These are phyloP conservation scores for Chondrilla cf. caribensis DNA, from an alignment of 37 sponge, comb jelly and placozoan species.

Conservation along the genomic window DNA sequence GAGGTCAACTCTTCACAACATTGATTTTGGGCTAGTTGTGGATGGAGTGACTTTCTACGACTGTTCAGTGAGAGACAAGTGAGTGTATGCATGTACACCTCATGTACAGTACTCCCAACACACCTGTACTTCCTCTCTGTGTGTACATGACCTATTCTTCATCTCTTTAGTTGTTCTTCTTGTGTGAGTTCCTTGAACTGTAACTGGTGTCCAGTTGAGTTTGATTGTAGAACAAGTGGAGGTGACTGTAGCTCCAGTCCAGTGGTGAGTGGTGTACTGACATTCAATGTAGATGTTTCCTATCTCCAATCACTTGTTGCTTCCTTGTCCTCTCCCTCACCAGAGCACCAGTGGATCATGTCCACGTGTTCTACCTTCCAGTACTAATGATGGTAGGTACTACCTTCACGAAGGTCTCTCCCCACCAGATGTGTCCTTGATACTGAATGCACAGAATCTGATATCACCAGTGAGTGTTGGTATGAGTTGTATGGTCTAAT, in stretches of 20 bases:
- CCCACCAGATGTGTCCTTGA: background rate
- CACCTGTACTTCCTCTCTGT: background rate
- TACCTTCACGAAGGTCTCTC: slow-evolving; percentile 3
- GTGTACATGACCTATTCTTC: background rate
- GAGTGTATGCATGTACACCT: background rate
- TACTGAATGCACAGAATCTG: slow-evolving; percentile 3
- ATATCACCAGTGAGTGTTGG: background rate
- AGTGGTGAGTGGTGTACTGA: slow-evolving; percentile 16
- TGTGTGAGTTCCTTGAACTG: slow-evolving; percentile 6
- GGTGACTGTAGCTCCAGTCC: slow-evolving; percentile 8
- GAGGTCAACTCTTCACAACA: background rate
- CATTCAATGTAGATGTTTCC: no score
- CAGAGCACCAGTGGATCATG: background rate
- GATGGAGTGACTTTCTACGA: slow-evolving; percentile 9
- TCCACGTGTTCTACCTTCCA: background rate
- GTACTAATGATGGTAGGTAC: slow-evolving; percentile 1
- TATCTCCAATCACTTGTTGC: no score
- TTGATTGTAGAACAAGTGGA: slow-evolving; percentile 15
- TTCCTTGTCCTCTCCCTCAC: background rate
- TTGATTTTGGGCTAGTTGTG: slow-evolving; percentile 9
- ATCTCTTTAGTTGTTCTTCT: slow-evolving; percentile 10
- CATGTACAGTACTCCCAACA: no score
- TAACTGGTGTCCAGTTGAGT: slow-evolving; percentile 25
- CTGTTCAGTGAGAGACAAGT: background rate
- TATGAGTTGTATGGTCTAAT: no score